These are phyloP conservation scores for Chaetorhynchus papuensis DNA, from an alignment of 2,113 vertebrate species.

Conservation along the genomic window DNA sequence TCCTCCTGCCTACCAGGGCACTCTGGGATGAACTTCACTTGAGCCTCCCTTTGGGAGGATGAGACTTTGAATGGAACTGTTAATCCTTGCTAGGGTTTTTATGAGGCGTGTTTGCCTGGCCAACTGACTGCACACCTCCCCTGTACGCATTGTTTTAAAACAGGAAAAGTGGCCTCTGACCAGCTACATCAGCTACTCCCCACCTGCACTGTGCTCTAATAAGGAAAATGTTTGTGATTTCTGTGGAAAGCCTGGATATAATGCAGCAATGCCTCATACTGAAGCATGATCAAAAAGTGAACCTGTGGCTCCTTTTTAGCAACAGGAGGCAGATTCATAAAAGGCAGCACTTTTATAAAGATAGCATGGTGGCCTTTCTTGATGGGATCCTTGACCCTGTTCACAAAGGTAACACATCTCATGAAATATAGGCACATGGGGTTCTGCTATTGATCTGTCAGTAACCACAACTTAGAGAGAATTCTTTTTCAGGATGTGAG, in stretches of 20 bases:
- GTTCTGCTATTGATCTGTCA: neutral
- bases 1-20: neutral
- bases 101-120: neutral
- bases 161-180: neutral
- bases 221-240: neutral
- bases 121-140: neutral
- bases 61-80: neutral
- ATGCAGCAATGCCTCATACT: neutral
- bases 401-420: neutral
- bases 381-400: neutral
- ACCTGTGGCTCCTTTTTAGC: neutral
- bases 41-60: neutral
- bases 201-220: neutral
- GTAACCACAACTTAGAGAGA: neutral
- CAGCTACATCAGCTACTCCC: neutral
- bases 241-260: neutral
- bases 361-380: rapidly evolving
- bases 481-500: neutral
- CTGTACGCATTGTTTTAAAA: neutral
- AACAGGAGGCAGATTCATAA: neutral
- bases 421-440: neutral
- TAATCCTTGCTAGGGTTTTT: neutral
- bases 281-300: neutral
- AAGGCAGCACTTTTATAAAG: neutral
- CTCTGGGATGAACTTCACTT: neutral